Conservation (phyloP, 1,140 invertebrate genomes). For the Halyomorpha halys region DNA sequence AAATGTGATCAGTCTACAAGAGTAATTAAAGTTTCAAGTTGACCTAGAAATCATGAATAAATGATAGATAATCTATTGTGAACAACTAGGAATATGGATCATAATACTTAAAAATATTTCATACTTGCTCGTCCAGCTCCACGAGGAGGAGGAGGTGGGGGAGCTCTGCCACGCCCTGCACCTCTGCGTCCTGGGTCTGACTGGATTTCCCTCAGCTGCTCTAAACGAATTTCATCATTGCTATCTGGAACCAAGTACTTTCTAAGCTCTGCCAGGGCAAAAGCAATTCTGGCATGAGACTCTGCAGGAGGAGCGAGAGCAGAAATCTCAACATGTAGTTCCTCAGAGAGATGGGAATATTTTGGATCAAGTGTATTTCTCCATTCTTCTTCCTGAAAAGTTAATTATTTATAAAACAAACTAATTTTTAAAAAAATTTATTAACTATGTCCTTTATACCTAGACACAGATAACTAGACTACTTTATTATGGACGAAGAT, state of each 20-base stretch:
- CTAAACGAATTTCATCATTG: constrained; percentile 69
- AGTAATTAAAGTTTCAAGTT: too few species aligned
- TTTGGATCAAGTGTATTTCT: constrained; percentile 78
- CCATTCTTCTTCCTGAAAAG: constrained; percentile 71
- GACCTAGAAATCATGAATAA: too few species aligned
- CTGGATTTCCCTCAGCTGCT: constrained; percentile 59
- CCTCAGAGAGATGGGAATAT: constrained; percentile 82
- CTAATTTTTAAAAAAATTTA: too few species aligned
- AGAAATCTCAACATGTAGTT: constrained; percentile 87
- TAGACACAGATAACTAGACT: too few species aligned
- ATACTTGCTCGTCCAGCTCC: constrained; percentile 10
- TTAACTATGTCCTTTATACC: too few species aligned
- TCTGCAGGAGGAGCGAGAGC: constrained; percentile 81
- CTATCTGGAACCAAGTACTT: constrained; percentile 50
- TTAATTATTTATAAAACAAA: too few species aligned
- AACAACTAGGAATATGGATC: too few species aligned
- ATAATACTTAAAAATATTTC: too few species aligned
- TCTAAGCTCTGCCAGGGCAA: constrained; percentile 65
- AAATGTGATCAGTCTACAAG: too few species aligned
- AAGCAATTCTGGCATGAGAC: constrained; percentile 81
- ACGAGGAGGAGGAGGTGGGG: constrained; percentile 8
- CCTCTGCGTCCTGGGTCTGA: constrained; percentile 9
- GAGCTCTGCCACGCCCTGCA: constrained; percentile 31
- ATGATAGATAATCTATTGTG: too few species aligned
- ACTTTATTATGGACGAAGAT: too few species aligned